Conservation (phyloP, 2,113 vertebrate species). For the Prochilodus magdalenae region DNA sequence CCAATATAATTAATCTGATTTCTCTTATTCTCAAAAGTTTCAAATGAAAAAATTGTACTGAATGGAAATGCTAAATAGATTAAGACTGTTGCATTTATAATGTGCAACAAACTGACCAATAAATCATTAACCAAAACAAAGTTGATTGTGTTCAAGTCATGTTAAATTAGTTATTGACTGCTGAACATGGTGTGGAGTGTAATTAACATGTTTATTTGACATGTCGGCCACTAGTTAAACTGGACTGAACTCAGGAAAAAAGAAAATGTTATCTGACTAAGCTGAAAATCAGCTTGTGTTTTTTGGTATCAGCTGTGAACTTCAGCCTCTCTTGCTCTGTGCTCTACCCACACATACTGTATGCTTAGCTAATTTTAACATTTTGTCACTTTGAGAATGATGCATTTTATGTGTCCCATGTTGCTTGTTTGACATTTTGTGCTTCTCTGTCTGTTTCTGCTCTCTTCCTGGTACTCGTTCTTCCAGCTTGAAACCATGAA, state of each 20-base stretch:
- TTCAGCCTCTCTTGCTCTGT: not conserved
- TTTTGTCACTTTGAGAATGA: not conserved
- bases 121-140: slow-evolving; percentile 43
- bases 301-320: not conserved
- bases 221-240: slow-evolving; percentile 4
- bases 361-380: not conserved
- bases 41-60: not conserved
- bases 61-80: too few species aligned
- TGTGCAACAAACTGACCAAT: not conserved
- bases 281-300: not conserved
- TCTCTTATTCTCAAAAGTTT: too few species aligned
- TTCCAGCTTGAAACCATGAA: slow-evolving; percentile 87
- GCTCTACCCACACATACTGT: not conserved
- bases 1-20: too few species aligned
- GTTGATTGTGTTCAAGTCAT: not conserved
- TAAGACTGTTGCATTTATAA: not conserved
- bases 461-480: slow-evolving; percentile 41
- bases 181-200: not conserved
- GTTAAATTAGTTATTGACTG: slow-evolving; percentile 52
- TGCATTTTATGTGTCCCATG: not conserved
- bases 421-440: slow-evolving; percentile 18
- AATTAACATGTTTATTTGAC: slow-evolving; percentile 18
- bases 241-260: not conserved
- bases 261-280: not conserved
- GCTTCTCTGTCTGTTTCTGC: slow-evolving; percentile 48